phyloP scores from a whole-genome alignment of 2,888 invertebrate species.

The Drosophila picticornis region DNA sequence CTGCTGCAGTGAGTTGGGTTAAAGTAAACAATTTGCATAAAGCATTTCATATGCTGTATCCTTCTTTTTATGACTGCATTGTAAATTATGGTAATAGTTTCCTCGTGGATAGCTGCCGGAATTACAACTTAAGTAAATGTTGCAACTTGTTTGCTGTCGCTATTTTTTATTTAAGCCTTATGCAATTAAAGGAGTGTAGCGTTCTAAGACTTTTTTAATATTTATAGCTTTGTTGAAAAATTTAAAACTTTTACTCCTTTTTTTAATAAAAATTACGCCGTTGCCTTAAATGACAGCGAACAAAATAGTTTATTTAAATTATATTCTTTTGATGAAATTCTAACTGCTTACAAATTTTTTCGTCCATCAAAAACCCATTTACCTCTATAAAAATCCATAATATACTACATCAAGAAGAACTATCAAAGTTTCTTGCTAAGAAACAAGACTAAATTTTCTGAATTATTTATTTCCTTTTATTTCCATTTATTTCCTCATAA shows the following conservation, averaged over 20 bases:
- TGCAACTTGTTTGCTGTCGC: conserved; percentile 17
- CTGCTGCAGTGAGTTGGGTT: conserved; percentile 23
- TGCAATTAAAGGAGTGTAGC: background rate
- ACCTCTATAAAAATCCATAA: background rate
- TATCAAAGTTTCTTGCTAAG: background rate
- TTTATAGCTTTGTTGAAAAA: background rate
- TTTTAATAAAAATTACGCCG: background rate
- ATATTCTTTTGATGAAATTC: background rate
- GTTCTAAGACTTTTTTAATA: background rate
- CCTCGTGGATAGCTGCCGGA: conserved; percentile 31
- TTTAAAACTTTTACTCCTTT: background rate
- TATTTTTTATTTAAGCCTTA: background rate
- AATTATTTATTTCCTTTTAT: too few relatives aligned
- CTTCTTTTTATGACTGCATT: conserved; percentile 45
- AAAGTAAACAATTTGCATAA: conserved; percentile 75
- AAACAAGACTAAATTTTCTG: background rate
- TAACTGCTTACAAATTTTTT: background rate
- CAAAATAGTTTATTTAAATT: background rate
- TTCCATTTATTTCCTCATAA: background rate
- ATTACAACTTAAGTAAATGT: conserved; percentile 47
- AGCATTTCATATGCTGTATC: conserved; percentile 64
- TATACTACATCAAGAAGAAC: background rate
- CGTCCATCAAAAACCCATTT: background rate
- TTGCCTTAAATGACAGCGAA: background rate
- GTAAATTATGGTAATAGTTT: conserved; percentile 54